Conservation (phyloP, 2,113 vertebrate species). For the Nycticorax nycticorax region DNA sequence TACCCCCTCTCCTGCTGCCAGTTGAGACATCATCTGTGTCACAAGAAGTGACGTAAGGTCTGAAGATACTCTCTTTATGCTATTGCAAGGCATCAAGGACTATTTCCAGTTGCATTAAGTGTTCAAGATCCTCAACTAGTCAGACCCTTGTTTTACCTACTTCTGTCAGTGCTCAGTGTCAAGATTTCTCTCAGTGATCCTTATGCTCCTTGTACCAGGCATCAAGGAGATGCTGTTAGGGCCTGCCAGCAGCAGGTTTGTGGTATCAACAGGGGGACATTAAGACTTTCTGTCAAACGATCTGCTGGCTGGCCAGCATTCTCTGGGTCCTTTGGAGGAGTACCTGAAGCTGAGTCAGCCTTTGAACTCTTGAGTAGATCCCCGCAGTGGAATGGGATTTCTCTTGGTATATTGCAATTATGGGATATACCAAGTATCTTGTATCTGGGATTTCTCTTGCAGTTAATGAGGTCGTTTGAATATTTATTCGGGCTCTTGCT, state of each 20-base stretch:
- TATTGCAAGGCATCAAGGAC: neutral
- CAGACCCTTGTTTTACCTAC: neutral
- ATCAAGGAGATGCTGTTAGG: neutral
- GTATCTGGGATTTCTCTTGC: neutral
- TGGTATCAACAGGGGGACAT: neutral
- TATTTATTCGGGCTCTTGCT: neutral
- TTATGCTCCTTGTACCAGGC: neutral
- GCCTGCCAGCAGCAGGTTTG: neutral
- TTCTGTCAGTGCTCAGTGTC: neutral
- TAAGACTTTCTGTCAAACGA: neutral
- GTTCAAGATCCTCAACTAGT: neutral
- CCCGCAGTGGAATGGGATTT: neutral
- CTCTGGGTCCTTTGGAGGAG: neutral
- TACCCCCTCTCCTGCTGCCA: neutral
- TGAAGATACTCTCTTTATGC: neutral
- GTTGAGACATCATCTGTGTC: rapidly evolving
- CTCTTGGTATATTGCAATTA: no score
- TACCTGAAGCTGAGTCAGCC: neutral
- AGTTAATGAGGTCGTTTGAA: neutral
- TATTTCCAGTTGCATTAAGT: neutral
- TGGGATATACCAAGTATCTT: no score
- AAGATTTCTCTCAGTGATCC: neutral
- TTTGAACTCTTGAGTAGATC: neutral
- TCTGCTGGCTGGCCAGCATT: neutral
- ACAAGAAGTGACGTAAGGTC: neutral